Conservation (phyloP, 2,113 vertebrate genomes). For the Dinomys branickii region DNA sequence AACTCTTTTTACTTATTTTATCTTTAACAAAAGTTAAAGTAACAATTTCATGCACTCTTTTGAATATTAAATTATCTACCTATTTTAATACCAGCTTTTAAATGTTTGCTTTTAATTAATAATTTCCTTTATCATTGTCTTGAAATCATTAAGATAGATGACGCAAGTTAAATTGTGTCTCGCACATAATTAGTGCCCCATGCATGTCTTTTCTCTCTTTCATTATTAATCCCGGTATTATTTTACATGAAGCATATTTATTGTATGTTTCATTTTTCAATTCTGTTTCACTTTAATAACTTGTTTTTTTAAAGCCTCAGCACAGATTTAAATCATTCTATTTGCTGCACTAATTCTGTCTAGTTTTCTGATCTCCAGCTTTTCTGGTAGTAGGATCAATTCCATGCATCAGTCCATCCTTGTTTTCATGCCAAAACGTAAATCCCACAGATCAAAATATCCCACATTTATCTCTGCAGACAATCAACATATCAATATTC, state of each 20-base stretch:
- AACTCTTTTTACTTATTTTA: not conserved
- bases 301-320: not conserved
- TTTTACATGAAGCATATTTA: not conserved
- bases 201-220: not conserved
- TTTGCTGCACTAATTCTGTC: not conserved
- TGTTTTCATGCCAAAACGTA: constrained; percentile 21
- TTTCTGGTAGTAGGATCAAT: not conserved
- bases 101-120: not conserved
- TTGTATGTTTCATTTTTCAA: not conserved
- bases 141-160: not conserved
- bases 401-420: not conserved
- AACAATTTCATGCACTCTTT: not conserved
- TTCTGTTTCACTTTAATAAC: not conserved
- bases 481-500: constrained; percentile 70
- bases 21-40: not conserved
- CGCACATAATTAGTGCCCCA: not conserved
- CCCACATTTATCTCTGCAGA: constrained; percentile 60
- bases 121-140: not conserved
- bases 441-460: constrained; percentile 44
- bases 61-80: not conserved
- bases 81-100: not conserved
- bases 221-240: not conserved
- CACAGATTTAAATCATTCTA: not conserved
- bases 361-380: not conserved
- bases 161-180: not conserved